Evolutionary conservation across 2,113 vertebrate genomes (phyloP).

Genomic region (Pseudopipra pipra): DNA sequence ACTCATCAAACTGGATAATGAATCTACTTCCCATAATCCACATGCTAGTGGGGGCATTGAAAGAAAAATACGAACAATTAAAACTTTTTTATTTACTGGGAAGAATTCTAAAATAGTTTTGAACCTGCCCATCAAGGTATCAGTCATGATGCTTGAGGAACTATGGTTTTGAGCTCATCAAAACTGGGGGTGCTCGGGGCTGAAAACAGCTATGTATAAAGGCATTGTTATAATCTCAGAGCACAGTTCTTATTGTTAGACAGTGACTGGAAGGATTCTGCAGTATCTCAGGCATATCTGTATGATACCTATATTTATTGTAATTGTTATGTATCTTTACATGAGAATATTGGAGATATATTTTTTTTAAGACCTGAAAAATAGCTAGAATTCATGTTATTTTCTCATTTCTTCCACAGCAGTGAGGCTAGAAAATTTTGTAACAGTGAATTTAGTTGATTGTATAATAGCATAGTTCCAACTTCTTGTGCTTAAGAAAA

Average conservation of each 20-base stretch:
- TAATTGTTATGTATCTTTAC: neutral
- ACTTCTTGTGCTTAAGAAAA: neutral
- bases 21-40: neutral
- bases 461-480: neutral
- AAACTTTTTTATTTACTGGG: neutral
- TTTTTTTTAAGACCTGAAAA: neutral
- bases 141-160: neutral
- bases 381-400: neutral
- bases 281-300: neutral
- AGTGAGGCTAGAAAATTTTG: neutral
- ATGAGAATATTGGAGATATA: neutral
- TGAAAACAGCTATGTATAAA: neutral
- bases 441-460: neutral
- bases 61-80: neutral
- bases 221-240: neutral
- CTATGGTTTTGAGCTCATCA: neutral
- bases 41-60: neutral
- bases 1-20: slow-evolving; percentile 22
- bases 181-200: neutral
- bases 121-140: neutral
- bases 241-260: neutral
- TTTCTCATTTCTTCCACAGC: neutral
- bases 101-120: neutral
- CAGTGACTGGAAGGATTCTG: neutral
- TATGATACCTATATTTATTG: neutral